Conservation (phyloP, 2,888 invertebrate genomes). For the Lissocephala sabroskyi region DNA sequence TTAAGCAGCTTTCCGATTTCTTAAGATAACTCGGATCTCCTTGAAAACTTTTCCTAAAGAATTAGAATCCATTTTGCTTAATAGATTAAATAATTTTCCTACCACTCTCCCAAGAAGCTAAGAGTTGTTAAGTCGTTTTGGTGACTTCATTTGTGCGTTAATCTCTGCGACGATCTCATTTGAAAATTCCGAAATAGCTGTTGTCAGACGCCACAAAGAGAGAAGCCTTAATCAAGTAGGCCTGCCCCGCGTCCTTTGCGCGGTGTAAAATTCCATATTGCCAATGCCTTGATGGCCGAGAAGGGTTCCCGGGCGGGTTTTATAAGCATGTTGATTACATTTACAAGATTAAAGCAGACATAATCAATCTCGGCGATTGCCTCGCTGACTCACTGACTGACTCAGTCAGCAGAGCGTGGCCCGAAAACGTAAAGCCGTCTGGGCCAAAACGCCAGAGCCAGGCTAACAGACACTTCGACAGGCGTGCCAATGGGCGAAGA, state of each 20-base stretch:
- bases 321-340: conserved; percentile 45
- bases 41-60: too few species aligned
- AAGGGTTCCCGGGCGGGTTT: conserved; percentile 11
- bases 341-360: conserved; percentile 49
- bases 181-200: too few species aligned
- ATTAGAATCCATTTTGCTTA: too few species aligned
- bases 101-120: too few species aligned
- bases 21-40: too few species aligned
- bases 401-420: conserved; percentile 15
- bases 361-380: conserved; percentile 54
- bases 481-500: conserved; percentile 11
- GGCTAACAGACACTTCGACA: conserved; percentile 7
- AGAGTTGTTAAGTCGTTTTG: too few species aligned
- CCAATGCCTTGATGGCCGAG: conserved; percentile 1
- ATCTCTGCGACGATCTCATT: too few species aligned
- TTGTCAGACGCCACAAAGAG: too few species aligned
- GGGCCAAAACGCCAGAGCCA: conserved; percentile 12
- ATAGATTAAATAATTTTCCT: too few species aligned
- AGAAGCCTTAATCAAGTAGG: neutral
- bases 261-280: conserved; percentile 9
- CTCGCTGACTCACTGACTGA: conserved; percentile 20
- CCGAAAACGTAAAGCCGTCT: neutral
- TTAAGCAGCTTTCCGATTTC: too few species aligned
- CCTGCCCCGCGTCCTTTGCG: neutral
- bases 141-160: too few species aligned